Conservation (phyloP, 2,797 vertebrate genomes). For the Enteromius argenteus region DNA sequence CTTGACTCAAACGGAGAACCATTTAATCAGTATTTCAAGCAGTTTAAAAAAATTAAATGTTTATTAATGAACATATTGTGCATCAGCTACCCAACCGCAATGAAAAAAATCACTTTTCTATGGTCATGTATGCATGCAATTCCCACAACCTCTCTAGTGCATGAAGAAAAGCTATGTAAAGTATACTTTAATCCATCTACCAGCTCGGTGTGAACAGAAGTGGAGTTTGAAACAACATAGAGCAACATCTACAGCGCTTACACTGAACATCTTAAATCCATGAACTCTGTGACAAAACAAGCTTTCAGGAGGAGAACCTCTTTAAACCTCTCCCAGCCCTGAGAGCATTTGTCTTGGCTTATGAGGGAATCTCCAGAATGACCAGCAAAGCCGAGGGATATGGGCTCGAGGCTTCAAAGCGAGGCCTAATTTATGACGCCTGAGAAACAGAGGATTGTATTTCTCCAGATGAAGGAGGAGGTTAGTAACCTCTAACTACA, state of each 20-base stretch:
- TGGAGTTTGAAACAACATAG: not conserved
- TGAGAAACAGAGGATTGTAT: conserved; percentile 24
- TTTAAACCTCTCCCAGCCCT: conserved; percentile 8
- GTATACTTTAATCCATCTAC: not conserved
- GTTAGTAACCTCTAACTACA: conserved; percentile 8
- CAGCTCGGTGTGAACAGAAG: not conserved
- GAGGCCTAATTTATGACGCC: conserved; percentile 47
- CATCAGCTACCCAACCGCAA: not conserved
- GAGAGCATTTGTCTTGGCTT: conserved; percentile 45
- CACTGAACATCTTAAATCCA: not conserved
- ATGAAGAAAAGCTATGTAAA: not conserved
- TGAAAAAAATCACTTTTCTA: too few relatives aligned
- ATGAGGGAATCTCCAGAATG: conserved; percentile 5
- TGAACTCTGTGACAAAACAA: conserved; percentile 41
- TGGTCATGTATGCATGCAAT: not conserved
- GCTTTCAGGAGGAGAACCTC: conserved; percentile 21
- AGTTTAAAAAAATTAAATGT: not conserved
- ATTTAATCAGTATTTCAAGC: not conserved
- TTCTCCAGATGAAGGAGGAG: conserved; percentile 23
- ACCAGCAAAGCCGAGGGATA: conserved; percentile 13
- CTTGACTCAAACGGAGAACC: not conserved
- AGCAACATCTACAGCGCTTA: not conserved
- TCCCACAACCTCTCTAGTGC: not conserved
- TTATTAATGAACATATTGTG: not conserved
- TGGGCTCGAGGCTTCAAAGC: conserved; percentile 62